phyloP scores from a whole-genome alignment of 1,140 invertebrate species.

The Platyscapa corneri region DNA sequence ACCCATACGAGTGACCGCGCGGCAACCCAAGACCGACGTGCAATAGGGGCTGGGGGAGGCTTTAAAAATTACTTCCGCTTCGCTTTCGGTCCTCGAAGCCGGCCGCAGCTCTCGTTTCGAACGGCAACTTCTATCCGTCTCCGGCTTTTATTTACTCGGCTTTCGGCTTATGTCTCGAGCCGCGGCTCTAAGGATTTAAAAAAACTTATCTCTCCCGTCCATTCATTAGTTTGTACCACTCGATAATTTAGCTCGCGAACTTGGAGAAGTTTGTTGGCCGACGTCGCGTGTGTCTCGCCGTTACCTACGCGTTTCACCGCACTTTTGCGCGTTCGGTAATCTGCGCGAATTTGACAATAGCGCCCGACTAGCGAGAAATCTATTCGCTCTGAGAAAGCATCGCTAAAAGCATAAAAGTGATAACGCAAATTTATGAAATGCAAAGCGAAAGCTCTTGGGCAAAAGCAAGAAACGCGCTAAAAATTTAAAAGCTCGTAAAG shows the following conservation, averaged over 20 bases:
- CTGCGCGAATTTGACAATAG: too few species aligned
- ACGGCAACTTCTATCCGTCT: background rate
- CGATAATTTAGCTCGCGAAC: background rate
- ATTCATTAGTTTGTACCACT: background rate
- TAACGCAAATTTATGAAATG: too few species aligned
- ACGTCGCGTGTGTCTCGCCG: too few species aligned
- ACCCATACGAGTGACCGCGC: background rate
- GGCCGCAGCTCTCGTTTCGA: background rate
- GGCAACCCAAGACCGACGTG: background rate
- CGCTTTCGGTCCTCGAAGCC: background rate
- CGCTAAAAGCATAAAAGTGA: too few species aligned
- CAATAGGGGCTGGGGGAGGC: background rate
- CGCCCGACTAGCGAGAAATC: too few species aligned
- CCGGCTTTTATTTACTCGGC: background rate
- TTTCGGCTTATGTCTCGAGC: background rate
- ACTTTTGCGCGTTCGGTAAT: too few species aligned
- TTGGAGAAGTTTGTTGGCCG: background rate
- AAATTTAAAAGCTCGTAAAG: too few species aligned
- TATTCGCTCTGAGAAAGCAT: too few species aligned
- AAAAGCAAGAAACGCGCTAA: too few species aligned
- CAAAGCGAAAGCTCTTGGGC: too few species aligned
- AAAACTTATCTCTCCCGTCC: background rate
- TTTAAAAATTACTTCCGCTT: slow-evolving; percentile 43
- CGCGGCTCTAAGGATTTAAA: background rate
- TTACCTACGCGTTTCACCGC: too few species aligned